phyloP scores from a whole-genome alignment of 2,797 vertebrate species.

The Pteropus rufus region DNA sequence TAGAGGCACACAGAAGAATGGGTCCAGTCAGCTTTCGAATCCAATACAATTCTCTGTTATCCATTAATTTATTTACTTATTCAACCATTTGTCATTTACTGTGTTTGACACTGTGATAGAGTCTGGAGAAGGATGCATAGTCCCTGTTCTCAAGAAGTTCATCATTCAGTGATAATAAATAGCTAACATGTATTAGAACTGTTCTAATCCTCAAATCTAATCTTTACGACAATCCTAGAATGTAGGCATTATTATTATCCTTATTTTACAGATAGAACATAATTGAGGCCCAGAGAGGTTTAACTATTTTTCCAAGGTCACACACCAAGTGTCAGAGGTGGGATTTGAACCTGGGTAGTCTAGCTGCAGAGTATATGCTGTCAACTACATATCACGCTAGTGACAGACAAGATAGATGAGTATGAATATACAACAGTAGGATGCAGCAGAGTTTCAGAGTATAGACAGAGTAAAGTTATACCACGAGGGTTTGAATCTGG shows the following conservation, averaged over 20 bases:
- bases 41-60: neutral
- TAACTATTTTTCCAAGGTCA: neutral
- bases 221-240: neutral
- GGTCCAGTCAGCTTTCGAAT: neutral
- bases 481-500: neutral
- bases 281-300: neutral
- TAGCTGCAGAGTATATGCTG: neutral
- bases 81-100: neutral
- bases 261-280: neutral
- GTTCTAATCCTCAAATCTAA: neutral
- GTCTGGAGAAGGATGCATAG: neutral
- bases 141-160: neutral
- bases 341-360: neutral
- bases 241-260: neutral
- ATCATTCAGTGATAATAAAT: neutral
- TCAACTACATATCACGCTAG: neutral
- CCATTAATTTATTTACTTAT: neutral
- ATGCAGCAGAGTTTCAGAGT: neutral
- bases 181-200: neutral
- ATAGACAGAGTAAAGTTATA: neutral
- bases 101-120: neutral
- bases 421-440: neutral
- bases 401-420: neutral
- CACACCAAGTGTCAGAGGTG: neutral
- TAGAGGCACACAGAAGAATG: neutral